Evolutionary conservation across 2,888 invertebrate genomes (phyloP).

Genomic region (Patella caerulea): DNA sequence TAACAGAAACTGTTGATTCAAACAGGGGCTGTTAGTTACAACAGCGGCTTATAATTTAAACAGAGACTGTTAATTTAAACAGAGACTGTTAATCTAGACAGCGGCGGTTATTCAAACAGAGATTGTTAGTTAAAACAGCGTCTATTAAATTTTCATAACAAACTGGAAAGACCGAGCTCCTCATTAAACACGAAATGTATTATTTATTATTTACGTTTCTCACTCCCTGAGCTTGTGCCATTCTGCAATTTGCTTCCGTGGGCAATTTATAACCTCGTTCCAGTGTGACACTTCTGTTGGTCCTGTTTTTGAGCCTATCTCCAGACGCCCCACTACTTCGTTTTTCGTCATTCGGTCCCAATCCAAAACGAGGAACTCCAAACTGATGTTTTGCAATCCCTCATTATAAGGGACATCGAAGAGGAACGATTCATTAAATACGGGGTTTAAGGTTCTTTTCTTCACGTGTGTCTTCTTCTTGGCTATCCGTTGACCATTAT

Average conservation of each 20-base stretch:
- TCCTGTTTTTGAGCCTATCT: constrained; percentile 82
- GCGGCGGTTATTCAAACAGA: no score
- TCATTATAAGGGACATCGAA: constrained; percentile 92
- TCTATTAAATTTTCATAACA: not conserved
- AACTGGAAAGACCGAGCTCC: constrained; percentile 1
- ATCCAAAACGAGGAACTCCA: constrained; percentile 91
- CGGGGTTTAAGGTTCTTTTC: constrained; percentile 96
- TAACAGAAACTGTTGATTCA: no score
- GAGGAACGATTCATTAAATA: constrained; percentile 98
- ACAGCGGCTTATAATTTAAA: no score
- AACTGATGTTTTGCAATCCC: constrained; percentile 82
- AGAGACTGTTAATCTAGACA: no score
- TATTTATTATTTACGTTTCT: not conserved
- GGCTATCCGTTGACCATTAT: constrained; percentile 96
- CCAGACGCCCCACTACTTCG: constrained; percentile 96
- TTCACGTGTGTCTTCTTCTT: constrained; percentile 99
- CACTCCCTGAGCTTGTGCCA: constrained; percentile 91
- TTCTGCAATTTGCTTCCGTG: constrained; percentile 97
- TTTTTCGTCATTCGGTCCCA: constrained; percentile 99
- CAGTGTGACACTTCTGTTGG: constrained; percentile 83
- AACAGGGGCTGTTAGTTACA: no score
- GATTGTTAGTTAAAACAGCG: no score
- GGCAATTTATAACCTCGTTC: constrained; percentile 97
- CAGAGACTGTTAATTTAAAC: no score
- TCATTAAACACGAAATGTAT: not conserved